These are phyloP conservation scores for Thumatha senex DNA, from an alignment of 2,888 invertebrate species.

Conservation along the genomic window DNA sequence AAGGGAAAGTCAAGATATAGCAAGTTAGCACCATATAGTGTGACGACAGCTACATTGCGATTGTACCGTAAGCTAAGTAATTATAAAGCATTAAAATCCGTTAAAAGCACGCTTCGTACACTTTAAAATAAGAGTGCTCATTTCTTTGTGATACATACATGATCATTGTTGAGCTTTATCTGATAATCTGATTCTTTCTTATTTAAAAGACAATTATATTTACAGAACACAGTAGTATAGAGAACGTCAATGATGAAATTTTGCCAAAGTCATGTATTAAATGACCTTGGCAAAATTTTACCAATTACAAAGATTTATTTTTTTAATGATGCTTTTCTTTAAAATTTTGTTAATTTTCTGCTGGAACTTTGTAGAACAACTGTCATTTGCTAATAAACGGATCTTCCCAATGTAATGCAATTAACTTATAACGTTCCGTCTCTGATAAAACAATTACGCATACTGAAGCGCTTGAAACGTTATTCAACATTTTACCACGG, in stretches of 20 bases:
- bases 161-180: conserved; percentile 14
- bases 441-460: conserved; percentile 40
- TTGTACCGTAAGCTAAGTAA: conserved; percentile 37
- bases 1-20: conserved; percentile 66
- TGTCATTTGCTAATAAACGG: conserved; percentile 34
- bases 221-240: background rate
- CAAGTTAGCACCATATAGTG: conserved; percentile 52
- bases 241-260: too few species aligned
- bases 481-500: conserved; percentile 48
- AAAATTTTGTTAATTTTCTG: conserved; percentile 4
- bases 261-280: too few species aligned
- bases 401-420: conserved; percentile 33
- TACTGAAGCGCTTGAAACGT: conserved; percentile 38
- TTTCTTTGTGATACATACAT: conserved; percentile 11
- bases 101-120: conserved; percentile 25
- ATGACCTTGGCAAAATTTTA: conserved; percentile 7
- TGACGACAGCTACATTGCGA: conserved; percentile 43
- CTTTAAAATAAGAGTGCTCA: conserved; percentile 13
- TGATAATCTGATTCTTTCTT: conserved; percentile 14
- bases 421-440: conserved; percentile 29
- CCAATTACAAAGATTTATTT: background rate
- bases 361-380: conserved; percentile 17
- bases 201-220: conserved; percentile 5
- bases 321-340: background rate
- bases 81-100: conserved; percentile 30